Evolutionary conservation across 2,797 vertebrate species (phyloP), one percentile per base, ranked within the genome.

Genomic region (Sparidentex hasta): DNA sequence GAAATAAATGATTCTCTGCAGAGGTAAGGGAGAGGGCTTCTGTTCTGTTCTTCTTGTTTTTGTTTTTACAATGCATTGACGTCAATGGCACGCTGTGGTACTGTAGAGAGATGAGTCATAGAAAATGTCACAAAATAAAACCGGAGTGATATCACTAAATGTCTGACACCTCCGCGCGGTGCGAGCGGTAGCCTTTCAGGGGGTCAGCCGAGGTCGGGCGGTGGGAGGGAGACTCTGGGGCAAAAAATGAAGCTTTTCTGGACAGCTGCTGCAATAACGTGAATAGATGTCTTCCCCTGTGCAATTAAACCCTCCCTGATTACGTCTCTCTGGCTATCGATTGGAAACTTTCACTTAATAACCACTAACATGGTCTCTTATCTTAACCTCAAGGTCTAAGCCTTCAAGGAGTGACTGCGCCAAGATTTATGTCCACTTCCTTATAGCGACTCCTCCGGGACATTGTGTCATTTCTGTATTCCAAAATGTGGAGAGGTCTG

Each of bases 281-380:
- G 94, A 94, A 95, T 95, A 93, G 91, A 96, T 95, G 94, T 94
- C 87, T 87, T 93, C 92, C 93, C 93, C 90, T 89, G 87, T 90
- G 94, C 95, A 96, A 96, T 96, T 95, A 96, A 96, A 95, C 90
- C 91, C 89, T 92, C 90, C 91, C 93, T 95, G 94, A 95, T 95
- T 95, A 93, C 92, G 90, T 92, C 92, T 94, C 91, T 87, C 93
- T 90, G 84, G 90, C 94, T 90, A 95, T 96, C 92, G 94, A 96
- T 95, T 93, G 92, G 91, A 95, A 95, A 95, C 91, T 93, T 95
- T 94, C 93, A 95, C 94, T 96, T 95, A 95, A 95, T 95, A 95
- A 95, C 94, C 93, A 84, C 92, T 93, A 94, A 94, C 91, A 92
- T 92, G 90, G 91, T 94, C 92, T 95, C 94, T 95, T 94, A 94